A percentile compares a stretch with the other conserved stretches of the same genome.
phyloP scores from a whole-genome alignment of 2,797 vertebrate species.

The Liasis olivaceus region DNA sequence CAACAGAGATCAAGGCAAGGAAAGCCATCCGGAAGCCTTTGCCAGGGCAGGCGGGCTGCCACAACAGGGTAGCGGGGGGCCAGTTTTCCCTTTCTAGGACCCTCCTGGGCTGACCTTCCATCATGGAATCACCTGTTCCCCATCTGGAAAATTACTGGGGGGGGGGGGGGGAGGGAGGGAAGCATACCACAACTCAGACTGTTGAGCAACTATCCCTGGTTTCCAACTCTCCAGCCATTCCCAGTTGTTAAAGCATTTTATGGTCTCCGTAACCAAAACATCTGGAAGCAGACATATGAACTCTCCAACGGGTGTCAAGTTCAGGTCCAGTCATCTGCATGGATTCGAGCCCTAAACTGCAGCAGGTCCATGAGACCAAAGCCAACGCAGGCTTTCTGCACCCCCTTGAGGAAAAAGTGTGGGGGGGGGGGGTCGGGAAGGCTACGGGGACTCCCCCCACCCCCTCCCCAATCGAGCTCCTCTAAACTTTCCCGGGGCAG shows the following conservation, averaged over 20 bases:
- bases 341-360: not conserved
- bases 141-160: not conserved
- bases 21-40: not conserved
- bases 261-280: not conserved
- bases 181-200: not conserved
- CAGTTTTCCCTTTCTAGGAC: not conserved
- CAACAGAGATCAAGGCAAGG: not conserved
- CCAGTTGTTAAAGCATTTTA: not conserved
- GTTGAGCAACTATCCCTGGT: not conserved
- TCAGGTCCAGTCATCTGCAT: not conserved
- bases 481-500: not conserved
- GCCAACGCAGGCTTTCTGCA: not conserved
- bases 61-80: not conserved
- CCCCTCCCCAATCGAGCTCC: not conserved
- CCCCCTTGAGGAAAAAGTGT: not conserved
- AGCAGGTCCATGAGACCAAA: not conserved
- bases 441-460: no score
- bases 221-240: not conserved
- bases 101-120: not conserved
- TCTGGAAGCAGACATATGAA: fast-evolving
- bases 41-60: not conserved
- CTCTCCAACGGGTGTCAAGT: not conserved
- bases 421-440: no score
- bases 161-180: not conserved
- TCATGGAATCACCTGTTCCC: not conserved